Percentiles rank a stretch among this genome's conserved stretches.
Evolutionary conservation across 2,888 invertebrate species (phyloP).

Genomic region (Drosophila merina): DNA sequence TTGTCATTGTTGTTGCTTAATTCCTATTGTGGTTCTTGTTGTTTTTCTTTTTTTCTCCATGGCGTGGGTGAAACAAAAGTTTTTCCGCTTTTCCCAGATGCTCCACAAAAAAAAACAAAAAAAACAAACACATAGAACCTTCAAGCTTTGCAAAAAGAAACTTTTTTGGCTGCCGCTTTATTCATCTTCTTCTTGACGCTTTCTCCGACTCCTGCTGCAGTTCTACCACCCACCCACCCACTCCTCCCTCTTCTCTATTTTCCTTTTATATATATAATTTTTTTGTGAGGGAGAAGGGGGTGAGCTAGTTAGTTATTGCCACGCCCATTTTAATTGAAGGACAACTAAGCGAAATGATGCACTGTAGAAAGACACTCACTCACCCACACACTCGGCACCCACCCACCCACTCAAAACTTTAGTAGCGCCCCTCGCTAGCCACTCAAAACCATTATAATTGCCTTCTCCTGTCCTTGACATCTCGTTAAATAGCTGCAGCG

Average conservation of each 20-base stretch:
- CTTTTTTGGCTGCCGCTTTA: constrained; percentile 25
- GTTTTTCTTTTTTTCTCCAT: background rate
- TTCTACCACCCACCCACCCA: background rate
- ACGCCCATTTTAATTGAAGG: constrained; percentile 41
- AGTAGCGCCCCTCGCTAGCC: constrained; percentile 2
- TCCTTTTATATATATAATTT: constrained; percentile 7
- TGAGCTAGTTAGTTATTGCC: constrained; percentile 24
- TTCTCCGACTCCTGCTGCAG: constrained; percentile 20
- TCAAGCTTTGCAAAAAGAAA: constrained; percentile 17
- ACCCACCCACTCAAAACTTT: constrained; percentile 9
- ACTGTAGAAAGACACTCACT: constrained; percentile 6
- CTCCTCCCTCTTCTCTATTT: background rate
- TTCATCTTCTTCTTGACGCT: background rate
- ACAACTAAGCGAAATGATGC: constrained; percentile 39
- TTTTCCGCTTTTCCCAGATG: constrained; percentile 21
- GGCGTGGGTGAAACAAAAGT: constrained; percentile 28
- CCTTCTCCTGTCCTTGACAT: constrained; percentile 19
- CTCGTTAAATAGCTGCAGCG: constrained; percentile 7
- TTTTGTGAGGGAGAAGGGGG: background rate
- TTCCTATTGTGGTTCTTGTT: constrained; percentile 7
- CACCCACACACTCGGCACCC: constrained; percentile 11
- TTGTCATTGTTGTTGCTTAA: constrained; percentile 14
- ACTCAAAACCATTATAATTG: constrained; percentile 13
- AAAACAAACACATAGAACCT: background rate
- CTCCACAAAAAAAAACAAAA: background rate